Conservation (phyloP, 2,113 vertebrate species). For the Boulengeromyrus knoepffleri region DNA sequence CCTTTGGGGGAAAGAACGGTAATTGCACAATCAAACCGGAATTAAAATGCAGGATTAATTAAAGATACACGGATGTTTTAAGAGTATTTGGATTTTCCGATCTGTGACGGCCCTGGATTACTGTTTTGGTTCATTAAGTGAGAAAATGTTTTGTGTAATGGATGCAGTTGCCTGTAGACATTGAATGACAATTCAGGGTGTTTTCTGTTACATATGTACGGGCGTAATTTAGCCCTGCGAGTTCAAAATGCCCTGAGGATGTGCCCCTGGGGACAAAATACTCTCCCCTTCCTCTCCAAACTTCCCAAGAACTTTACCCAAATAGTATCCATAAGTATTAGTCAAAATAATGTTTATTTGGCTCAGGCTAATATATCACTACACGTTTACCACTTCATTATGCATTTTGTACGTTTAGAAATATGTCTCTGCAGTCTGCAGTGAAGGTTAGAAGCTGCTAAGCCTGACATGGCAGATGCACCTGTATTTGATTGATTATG, state of each 20-base stretch:
- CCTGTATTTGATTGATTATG: background rate
- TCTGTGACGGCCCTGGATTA: conserved; percentile 5
- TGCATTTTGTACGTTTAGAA: background rate
- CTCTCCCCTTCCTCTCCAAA: background rate
- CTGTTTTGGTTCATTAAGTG: background rate
- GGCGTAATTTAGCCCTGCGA: background rate
- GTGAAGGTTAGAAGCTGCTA: background rate
- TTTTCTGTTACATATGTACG: background rate
- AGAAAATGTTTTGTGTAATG: background rate
- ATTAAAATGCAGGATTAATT: conserved; percentile 56
- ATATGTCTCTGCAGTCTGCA: background rate
- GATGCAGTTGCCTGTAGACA: background rate
- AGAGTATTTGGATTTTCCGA: conserved; percentile 6
- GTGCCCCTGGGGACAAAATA: background rate
- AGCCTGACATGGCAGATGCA: background rate
- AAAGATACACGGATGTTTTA: conserved; percentile 22
- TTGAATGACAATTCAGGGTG: background rate
- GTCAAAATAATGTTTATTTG: background rate
- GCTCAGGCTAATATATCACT: background rate
- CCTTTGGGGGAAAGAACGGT: conserved; percentile 36
- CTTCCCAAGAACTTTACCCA: background rate
- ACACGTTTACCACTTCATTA: background rate
- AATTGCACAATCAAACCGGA: conserved; percentile 43
- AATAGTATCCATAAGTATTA: background rate
- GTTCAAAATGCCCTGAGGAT: background rate